Evolutionary conservation across 2,888 invertebrate species (phyloP), one percentile per base, ranked within the genome.

Genomic region (Tyria jacobaeae): DNA sequence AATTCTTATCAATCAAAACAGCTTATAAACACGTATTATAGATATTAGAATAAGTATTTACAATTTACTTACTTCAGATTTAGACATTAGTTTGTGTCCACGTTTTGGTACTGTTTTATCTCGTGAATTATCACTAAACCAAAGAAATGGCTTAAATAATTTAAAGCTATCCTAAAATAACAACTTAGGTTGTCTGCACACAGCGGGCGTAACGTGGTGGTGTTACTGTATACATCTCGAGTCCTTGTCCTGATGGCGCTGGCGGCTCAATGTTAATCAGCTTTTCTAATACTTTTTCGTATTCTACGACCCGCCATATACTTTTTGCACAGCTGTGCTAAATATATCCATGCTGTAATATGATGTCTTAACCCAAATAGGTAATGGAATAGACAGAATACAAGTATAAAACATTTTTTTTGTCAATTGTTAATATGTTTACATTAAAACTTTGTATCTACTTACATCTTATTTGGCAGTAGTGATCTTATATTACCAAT

Each of bases 391-490:
- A 80, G 78, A 86, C 87, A 84, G 80, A 83, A 86, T 86, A 82
- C 85, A 85, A 87, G 89, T 91, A 91, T 79, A 92, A 91, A 92
- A 90, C 82, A 80, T 86, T 82, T 81, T n/a, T n/a, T 84, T 80
- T 84, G 78, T 84, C 62, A 79, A 82, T 85, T 82, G 83, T 83
- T 81, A 82, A 83, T 88, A 86, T 83, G 41, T 85, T 85, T 88
- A 90, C 83, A 89, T 89, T 88, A 87, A 90, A 89, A 90, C 86
- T 84, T 88, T 88, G 91, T 90, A 89, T 84, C 88, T 90, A 91
- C 89, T 89, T 91, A 91, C 75, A 79, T 83, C 67, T 86, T 90
- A 90, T 86, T 85, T 92, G 93, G 92, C 93, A 92, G 93, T 92
- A 89, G 85, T 90, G 89, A 89, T 87, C 88, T 87, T 86, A 85